Percentiles rank a stretch among this genome's conserved stretches.
phyloP scores from a whole-genome alignment of 2,797 vertebrate species.

The Acanthurus leucopareius region DNA sequence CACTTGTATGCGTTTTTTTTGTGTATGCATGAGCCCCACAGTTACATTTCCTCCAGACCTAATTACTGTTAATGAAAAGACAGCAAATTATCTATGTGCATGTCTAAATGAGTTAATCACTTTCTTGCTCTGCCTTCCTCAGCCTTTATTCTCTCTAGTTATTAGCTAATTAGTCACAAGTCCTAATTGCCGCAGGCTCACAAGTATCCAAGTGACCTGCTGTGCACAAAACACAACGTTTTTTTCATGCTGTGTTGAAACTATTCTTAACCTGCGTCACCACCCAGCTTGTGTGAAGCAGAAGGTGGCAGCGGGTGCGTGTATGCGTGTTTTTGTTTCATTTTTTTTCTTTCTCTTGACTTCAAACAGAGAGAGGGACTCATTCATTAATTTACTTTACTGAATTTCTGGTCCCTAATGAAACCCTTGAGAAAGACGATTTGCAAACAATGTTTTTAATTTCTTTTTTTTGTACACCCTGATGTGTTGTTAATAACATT shows the following conservation, averaged over 20 bases:
- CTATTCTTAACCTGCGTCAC: conserved; percentile 54
- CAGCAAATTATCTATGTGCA: conserved; percentile 60
- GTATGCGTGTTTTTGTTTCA: not conserved
- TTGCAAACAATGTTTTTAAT: not conserved
- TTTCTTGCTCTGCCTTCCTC: conserved; percentile 57
- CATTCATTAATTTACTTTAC: conserved; percentile 33
- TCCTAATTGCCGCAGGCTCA: conserved; percentile 61
- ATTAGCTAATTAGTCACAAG: conserved; percentile 73
- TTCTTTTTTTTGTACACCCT: not conserved
- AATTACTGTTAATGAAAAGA: conserved; percentile 67
- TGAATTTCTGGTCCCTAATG: conserved; percentile 30
- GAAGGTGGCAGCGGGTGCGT: not conserved
- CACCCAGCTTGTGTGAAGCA: conserved; percentile 30
- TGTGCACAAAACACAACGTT: conserved; percentile 35
- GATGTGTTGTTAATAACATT: not conserved
- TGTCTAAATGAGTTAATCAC: conserved; percentile 67
- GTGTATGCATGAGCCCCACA: conserved; percentile 7
- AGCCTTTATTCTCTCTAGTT: conserved; percentile 65
- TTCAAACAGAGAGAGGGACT: conserved; percentile 37
- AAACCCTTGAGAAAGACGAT: conserved; percentile 28
- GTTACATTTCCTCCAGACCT: conserved; percentile 54
- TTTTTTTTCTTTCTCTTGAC: conserved; percentile 12
- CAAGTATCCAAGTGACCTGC: conserved; percentile 54
- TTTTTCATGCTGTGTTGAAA: conserved; percentile 42
- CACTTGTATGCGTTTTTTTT: conserved; percentile 24